phyloP scores from a whole-genome alignment of 2,113 vertebrate species.

The Bos taurus region ARS-UCD2.0 NC_037333.1:60615001-60615500 shows the following conservation, averaged over 20 bases:
- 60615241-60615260: conserved; percentile 64
- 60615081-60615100: not conserved
- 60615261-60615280: conserved; percentile 64
- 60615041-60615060: not conserved
- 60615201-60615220: conserved; percentile 54
- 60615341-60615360: conserved; percentile 62
- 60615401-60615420: conserved; percentile 74
- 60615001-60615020: not conserved
- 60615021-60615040: not conserved
- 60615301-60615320: conserved; percentile 74
- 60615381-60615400: conserved; percentile 75
- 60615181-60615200: conserved; percentile 11
- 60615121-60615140: not conserved
- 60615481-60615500: conserved; percentile 50
- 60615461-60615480: conserved; percentile 72
- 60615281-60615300: conserved; percentile 61
- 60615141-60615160: not conserved
- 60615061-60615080: not conserved
- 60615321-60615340: conserved; percentile 64
- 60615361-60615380: conserved; percentile 73
- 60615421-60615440: conserved; percentile 76
- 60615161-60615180: not conserved
- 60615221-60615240: conserved; percentile 58
- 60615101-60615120: not conserved
- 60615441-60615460: conserved; percentile 77